Evolutionary conservation across 2,113 vertebrate species (phyloP).

Genomic region (Lasiurus cinereus): DNA sequence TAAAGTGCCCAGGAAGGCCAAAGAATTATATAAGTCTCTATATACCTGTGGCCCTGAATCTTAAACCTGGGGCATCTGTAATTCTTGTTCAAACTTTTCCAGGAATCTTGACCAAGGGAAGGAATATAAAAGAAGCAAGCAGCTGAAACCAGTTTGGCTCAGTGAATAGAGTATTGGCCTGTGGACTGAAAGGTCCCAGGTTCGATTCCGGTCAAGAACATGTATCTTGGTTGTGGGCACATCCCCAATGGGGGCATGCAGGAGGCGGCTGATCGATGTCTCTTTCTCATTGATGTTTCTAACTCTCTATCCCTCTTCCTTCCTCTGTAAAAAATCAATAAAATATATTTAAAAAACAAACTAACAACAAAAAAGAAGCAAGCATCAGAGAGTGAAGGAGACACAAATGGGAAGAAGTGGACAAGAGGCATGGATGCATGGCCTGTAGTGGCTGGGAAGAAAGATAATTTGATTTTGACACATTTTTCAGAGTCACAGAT

Average conservation of each 20-base stretch:
- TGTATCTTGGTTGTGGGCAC: no score
- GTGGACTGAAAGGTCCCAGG: no score
- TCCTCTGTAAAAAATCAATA: no score
- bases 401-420: background rate
- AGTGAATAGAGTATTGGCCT: no score
- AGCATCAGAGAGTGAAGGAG: background rate
- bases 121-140: background rate
- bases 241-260: no score
- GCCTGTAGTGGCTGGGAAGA: background rate
- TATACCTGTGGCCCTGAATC: background rate
- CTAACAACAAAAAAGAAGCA: no score
- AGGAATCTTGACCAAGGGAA: background rate
- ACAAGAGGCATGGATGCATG: background rate
- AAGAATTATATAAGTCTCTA: background rate
- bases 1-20: background rate
- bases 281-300: no score
- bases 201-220: no score
- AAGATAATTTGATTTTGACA: background rate
- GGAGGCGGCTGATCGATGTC: no score
- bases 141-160: no score
- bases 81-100: background rate
- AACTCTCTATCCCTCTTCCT: no score
- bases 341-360: no score
- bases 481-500: background rate
- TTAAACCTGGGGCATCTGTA: background rate